These are phyloP conservation scores for Acanthopleura granulata DNA, from an alignment of 2,888 invertebrate species.

Conservation along the genomic window DNA sequence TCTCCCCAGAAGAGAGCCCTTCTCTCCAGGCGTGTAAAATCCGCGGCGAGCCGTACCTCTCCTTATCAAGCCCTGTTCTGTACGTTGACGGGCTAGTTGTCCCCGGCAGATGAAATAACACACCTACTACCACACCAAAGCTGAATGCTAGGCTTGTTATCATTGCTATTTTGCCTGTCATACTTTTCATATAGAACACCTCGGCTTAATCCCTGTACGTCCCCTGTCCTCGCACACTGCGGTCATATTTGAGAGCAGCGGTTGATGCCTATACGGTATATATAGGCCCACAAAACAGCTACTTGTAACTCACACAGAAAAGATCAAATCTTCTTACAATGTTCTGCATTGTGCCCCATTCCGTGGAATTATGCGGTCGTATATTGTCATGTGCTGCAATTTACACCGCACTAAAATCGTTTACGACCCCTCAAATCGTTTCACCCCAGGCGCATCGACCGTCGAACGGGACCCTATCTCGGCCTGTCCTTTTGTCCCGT, in stretches of 20 bases:
- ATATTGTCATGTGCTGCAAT: background rate
- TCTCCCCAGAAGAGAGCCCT: background rate
- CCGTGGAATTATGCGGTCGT: background rate
- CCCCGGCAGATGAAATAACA: constrained; percentile 9
- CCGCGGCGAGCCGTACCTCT: background rate
- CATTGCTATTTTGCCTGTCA: background rate
- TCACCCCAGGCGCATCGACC: background rate
- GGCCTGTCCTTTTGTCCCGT: background rate
- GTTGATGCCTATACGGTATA: no score
- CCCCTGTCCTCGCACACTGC: no score
- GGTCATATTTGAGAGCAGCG: no score
- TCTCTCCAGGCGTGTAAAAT: background rate
- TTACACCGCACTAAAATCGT: background rate
- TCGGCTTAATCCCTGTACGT: no score
- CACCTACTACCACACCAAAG: constrained; percentile 3
- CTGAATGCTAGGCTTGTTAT: background rate
- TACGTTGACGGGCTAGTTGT: constrained; percentile 4
- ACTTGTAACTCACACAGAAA: no score
- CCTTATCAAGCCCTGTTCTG: background rate
- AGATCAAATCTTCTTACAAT: no score
- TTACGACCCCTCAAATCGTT: background rate
- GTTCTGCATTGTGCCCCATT: background rate
- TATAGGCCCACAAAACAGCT: no score
- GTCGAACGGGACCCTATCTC: background rate
- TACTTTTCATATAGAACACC: background rate